Base-by-base conservation (phyloP, 2,113 vertebrate species). In the Tylochromis polylepis region DNA sequence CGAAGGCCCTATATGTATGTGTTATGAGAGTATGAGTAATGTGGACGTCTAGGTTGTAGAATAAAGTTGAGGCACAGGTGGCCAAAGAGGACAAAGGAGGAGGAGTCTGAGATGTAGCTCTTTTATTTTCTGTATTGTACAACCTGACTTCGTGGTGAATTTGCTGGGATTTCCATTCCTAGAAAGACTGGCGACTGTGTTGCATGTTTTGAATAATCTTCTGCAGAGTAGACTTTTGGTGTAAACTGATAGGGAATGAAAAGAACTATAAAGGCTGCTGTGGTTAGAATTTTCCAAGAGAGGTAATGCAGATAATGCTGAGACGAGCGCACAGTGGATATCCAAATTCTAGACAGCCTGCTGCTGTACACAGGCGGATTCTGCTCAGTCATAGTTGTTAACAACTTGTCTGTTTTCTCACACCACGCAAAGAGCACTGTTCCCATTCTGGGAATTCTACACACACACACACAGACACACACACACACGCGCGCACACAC, bases 361-460 rank as follows among this genome's bases (percentile, higher is more conserved):
- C 57, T 80, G 43, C 49, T 62, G 31, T 5, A 57, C 59, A 83
- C 83, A 79, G 36, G 8, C 31, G 5, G 31, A 22, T 41, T 89
- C 29, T 85, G 89, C 85, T 81, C 62, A 7, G 88, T 85, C 89
- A 85, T 80, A 82, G 85, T 89, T 4, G 2, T 46, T 72, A 29
- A 88, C 86, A 85, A 55, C 80, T 82, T 51, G 16, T 56, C 51
- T 85, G 85, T 90, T 86, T 85, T 87, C 85, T 82, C 22, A 70
- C 59, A 0, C 20, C 20, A 82, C 57, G 91, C 90, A 93, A 92
- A 92, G 84, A 27, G 15, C 78, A 41, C 85, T 92, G 91, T 94
- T 86, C 29, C 46, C 59, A 51, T 51, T 27, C 62, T 83, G 53
- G 58, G 51, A 82, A 60, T n/a, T n/a, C n/a, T n/a, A 18, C n/a